A percentile compares a stretch with the other conserved stretches of the same genome.
Conservation (phyloP, 1,140 invertebrate species). For the Phymorhynchus buccinoides region DNA sequence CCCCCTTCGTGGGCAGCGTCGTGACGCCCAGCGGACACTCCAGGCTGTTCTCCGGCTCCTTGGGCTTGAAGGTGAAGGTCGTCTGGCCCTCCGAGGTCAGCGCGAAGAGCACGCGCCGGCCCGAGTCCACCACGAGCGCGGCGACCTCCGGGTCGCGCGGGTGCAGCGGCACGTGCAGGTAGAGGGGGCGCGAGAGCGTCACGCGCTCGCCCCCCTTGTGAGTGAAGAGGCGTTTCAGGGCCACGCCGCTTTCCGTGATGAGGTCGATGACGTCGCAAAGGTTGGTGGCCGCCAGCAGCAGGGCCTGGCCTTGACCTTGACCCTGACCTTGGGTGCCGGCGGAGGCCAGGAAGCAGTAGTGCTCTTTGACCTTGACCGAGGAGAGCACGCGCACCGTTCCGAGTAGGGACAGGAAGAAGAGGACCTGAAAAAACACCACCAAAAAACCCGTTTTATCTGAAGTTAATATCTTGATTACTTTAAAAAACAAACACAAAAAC, state of each 20-base stretch:
- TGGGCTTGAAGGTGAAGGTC: slow-evolving; percentile 43
- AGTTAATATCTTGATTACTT: too few species aligned
- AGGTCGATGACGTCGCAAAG: slow-evolving; percentile 48
- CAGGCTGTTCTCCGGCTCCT: slow-evolving; percentile 9
- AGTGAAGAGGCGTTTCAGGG: slow-evolving; percentile 29
- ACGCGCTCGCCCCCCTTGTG: slow-evolving; percentile 43
- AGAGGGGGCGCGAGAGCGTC: slow-evolving; percentile 39
- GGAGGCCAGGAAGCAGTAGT: slow-evolving; percentile 44
- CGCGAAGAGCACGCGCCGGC: slow-evolving; percentile 29
- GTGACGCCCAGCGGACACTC: slow-evolving; percentile 46
- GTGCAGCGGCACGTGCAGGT: slow-evolving; percentile 31
- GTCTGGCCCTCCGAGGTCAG: slow-evolving; percentile 27
- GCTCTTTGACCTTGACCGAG: slow-evolving; percentile 33
- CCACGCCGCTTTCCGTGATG: slow-evolving; percentile 38
- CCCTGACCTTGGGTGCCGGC: slow-evolving; percentile 12
- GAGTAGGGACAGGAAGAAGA: slow-evolving; percentile 42
- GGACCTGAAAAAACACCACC: too few species aligned
- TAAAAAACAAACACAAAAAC: too few species aligned
- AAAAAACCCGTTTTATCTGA: too few species aligned
- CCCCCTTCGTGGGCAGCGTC: slow-evolving; percentile 26
- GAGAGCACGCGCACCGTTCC: slow-evolving; percentile 44
- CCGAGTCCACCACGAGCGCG: slow-evolving; percentile 44
- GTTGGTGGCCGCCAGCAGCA: slow-evolving; percentile 43
- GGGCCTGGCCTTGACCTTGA: slow-evolving; percentile 13
- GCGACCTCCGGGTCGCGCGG: slow-evolving; percentile 6